These are phyloP conservation scores for Drosophila infuscata DNA, from an alignment of 2,888 invertebrate species.

Conservation along the genomic window DNA sequence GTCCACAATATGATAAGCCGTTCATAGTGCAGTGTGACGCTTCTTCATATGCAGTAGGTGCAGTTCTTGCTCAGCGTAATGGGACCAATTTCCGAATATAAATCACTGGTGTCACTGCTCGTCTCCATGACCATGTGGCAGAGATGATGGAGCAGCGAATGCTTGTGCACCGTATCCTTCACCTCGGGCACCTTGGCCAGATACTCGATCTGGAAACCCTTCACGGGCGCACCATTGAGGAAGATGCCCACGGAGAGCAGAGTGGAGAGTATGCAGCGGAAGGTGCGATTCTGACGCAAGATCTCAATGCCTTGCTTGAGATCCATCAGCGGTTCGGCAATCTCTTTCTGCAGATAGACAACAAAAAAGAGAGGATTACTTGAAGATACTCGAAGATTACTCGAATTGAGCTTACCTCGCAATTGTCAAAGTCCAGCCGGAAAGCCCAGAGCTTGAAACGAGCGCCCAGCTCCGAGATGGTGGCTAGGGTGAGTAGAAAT, in stretches of 20 bases:
- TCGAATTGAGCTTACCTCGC: slow-evolving; percentile 89
- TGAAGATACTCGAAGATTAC: no score
- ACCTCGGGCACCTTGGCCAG: slow-evolving; percentile 99
- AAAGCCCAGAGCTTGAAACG: slow-evolving; percentile 98
- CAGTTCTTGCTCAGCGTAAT: slow-evolving; percentile 87
- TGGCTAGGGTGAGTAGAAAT: slow-evolving; percentile 97
- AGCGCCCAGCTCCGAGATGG: slow-evolving; percentile 97
- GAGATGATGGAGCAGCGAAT: slow-evolving; percentile 98
- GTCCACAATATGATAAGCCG: slow-evolving; percentile 5
- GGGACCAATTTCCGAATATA: slow-evolving; percentile 98
- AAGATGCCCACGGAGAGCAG: slow-evolving; percentile 98
- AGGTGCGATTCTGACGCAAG: slow-evolving; percentile 95
- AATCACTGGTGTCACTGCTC: slow-evolving; percentile 97
- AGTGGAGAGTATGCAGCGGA: slow-evolving; percentile 96
- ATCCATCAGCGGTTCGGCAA: slow-evolving; percentile 99
- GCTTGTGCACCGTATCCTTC: slow-evolving; percentile 99
- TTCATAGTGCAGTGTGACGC: slow-evolving; percentile 15
- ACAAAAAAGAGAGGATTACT: not conserved
- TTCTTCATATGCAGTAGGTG: not conserved
- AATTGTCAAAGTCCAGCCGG: slow-evolving; percentile 98
- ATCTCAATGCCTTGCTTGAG: slow-evolving; percentile 98
- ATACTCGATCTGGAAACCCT: slow-evolving; percentile 99
- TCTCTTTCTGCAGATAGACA: slow-evolving; percentile 90
- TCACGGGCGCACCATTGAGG: slow-evolving; percentile 95
- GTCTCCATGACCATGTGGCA: slow-evolving; percentile 99